Conservation (phyloP, 2,888 invertebrate genomes). For the Nephrotoma appendiculata region DNA sequence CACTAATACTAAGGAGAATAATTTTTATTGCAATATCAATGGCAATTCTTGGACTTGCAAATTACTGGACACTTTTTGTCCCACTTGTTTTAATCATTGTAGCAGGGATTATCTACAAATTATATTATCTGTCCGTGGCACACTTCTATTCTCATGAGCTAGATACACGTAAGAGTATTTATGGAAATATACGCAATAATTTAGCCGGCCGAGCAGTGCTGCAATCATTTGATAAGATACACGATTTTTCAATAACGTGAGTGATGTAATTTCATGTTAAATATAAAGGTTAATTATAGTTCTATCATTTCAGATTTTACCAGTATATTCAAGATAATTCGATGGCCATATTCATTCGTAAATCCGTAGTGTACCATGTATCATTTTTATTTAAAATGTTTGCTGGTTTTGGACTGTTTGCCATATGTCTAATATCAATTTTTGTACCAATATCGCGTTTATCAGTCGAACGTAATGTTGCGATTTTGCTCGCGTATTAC, state of each 20-base stretch:
- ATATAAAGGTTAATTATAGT: not conserved
- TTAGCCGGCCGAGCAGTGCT: constrained; percentile 9
- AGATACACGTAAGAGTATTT: constrained; percentile 8
- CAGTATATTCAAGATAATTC: constrained; percentile 9
- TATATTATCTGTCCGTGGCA: constrained; percentile 1
- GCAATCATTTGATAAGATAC: constrained; percentile 9
- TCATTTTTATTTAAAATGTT: constrained; percentile 7
- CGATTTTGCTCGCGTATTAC: not conserved
- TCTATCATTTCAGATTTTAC: not conserved
- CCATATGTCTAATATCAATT: not conserved
- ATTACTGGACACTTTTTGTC: not conserved
- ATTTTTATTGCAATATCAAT: not conserved
- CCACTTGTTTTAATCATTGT: not conserved
- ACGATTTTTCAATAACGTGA: constrained; percentile 9
- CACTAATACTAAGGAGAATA: not conserved
- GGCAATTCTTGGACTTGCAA: not conserved
- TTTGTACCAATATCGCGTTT: constrained; percentile 2
- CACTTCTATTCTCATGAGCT: constrained; percentile 7
- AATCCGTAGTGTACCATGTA: constrained; percentile 8
- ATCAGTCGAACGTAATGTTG: constrained; percentile 7
- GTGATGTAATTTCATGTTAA: not conserved
- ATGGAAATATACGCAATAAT: constrained; percentile 3
- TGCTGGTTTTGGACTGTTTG: constrained; percentile 4
- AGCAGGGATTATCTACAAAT: constrained; percentile 1
- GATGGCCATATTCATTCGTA: constrained; percentile 9